A percentile compares a stretch with the other conserved stretches of the same genome.
These are phyloP conservation scores for Calcarius lapponicus DNA, from an alignment of 2,797 vertebrate genomes.

Conservation along the genomic window DNA sequence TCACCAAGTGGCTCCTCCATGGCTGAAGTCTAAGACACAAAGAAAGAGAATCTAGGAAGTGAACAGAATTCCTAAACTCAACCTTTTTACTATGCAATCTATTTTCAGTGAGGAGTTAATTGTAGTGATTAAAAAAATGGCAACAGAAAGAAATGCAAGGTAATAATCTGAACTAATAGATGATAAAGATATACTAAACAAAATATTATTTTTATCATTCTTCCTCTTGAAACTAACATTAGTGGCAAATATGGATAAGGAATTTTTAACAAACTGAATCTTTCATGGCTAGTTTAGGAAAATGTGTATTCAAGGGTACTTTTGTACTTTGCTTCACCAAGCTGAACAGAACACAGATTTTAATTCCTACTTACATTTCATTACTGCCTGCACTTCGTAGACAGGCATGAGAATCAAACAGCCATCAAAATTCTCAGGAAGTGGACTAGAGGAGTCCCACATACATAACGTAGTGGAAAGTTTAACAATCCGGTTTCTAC, in stretches of 20 bases:
- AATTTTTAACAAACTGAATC: neutral
- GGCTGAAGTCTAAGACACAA: neutral
- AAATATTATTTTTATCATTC: neutral
- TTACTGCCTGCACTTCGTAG: conserved; percentile 83
- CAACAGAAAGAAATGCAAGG: neutral
- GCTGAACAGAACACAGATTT: neutral
- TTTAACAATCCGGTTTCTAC: conserved; percentile 76
- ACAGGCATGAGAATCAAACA: conserved; percentile 79
- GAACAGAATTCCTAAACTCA: neutral
- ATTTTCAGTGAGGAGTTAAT: neutral
- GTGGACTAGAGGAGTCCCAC: conserved; percentile 61
- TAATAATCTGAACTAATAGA: neutral
- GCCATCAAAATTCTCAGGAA: conserved; percentile 75
- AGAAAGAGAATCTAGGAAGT: neutral
- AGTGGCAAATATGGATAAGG: neutral
- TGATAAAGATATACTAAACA: neutral
- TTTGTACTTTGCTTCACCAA: neutral
- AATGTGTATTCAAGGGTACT: neutral
- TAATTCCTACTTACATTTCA: conserved; percentile 81
- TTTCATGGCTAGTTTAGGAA: neutral
- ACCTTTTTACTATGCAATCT: neutral
- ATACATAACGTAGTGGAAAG: conserved; percentile 63
- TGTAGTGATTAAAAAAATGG: neutral
- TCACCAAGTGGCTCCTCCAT: neutral
- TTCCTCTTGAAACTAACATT: neutral